Base-by-base conservation (phyloP, 2,888 invertebrate species). In the Aleiodes testaceus region DNA sequence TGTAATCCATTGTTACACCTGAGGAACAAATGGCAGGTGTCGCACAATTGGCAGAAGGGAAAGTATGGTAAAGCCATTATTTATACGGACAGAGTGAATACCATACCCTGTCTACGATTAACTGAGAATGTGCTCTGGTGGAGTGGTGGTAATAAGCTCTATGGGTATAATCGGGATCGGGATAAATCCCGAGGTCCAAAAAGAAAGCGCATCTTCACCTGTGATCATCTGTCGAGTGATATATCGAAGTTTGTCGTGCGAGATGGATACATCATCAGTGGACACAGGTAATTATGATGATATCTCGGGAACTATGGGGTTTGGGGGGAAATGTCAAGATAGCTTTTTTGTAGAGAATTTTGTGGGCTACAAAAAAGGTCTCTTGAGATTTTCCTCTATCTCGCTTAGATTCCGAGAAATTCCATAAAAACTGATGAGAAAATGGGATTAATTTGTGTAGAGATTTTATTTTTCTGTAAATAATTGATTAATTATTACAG, bases 11-110 rank as follows among this genome's bases (percentile, higher is more conserved):
- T 86, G 74, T 42, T 88, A 79, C 77, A 86, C 79, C 63, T 82
- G 79, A 76, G 86, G 76, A 83, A 84, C 82, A 82, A 88, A 80
- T 82, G 87, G 86, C 81, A 87, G 44, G 85, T 89, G 55, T 87
- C 87, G 0, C 80, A 87, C n/a, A 91, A 92, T 79, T 92, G 92
- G 92, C 79, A 87, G n/a, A 85, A 84, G 59, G 92, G 91, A 1
- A 84, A 84, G 63, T 92, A 90, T 77, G 80, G 84, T 12, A 90
- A 90, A 74, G 85, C 84, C 36, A 81, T 87, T 12, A 84, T 89
- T 50, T 87, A 89, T 68, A 87, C 88, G 55, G 87, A 88, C 63
- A 81, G 81, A 4, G 83, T 83, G 52, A 90, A 89, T 82, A 88
- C 88, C 74, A 88, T 91, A 80, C 90, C 92, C 50, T 90, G 90